Evolutionary conservation across 2,113 vertebrate genomes (phyloP).

Genomic region (Lampris megalopsis): DNA sequence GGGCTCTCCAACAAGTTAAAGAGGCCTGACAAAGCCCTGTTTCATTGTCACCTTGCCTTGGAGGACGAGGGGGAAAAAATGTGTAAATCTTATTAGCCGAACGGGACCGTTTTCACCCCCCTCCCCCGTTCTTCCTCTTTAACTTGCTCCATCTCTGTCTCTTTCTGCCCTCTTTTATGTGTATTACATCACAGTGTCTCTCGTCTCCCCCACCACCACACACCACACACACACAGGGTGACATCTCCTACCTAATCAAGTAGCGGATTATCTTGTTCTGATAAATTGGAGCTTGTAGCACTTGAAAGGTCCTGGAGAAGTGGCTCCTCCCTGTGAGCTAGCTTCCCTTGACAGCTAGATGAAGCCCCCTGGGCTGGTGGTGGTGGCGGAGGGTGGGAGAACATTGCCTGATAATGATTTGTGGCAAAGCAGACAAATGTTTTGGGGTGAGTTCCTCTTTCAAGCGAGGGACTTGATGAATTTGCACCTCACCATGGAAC

Average conservation of each 20-base stretch:
- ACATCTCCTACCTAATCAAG: conserved; percentile 84
- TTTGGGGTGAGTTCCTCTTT: conserved; percentile 75
- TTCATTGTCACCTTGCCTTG: conserved; percentile 81
- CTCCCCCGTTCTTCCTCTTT: conserved; percentile 31
- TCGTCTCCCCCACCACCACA: conserved; percentile 42
- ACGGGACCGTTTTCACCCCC: conserved; percentile 44
- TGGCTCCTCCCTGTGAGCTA: conserved; percentile 66
- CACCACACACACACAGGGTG: conserved; percentile 60
- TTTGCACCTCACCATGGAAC: conserved; percentile 30
- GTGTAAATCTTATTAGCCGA: conserved; percentile 76
- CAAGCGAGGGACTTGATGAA: conserved; percentile 70
- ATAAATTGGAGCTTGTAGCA: conserved; percentile 83
- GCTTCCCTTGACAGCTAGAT: conserved; percentile 72
- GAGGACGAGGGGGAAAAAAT: conserved; percentile 75
- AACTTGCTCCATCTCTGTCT: conserved; percentile 63
- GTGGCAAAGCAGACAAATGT: conserved; percentile 83
- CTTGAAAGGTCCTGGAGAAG: conserved; percentile 80
- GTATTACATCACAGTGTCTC: conserved; percentile 57
- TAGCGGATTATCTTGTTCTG: conserved; percentile 85
- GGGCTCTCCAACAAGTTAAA: conserved; percentile 63
- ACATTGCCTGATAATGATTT: conserved; percentile 81
- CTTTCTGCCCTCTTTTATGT: conserved; percentile 62
- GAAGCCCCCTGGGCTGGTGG: conserved; percentile 71
- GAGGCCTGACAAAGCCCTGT: conserved; percentile 63
- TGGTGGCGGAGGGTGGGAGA: conserved; percentile 58